These are phyloP conservation scores for Drosophila nigromelanica DNA, from an alignment of 1,140 invertebrate genomes.

Conservation along the genomic window DNA sequence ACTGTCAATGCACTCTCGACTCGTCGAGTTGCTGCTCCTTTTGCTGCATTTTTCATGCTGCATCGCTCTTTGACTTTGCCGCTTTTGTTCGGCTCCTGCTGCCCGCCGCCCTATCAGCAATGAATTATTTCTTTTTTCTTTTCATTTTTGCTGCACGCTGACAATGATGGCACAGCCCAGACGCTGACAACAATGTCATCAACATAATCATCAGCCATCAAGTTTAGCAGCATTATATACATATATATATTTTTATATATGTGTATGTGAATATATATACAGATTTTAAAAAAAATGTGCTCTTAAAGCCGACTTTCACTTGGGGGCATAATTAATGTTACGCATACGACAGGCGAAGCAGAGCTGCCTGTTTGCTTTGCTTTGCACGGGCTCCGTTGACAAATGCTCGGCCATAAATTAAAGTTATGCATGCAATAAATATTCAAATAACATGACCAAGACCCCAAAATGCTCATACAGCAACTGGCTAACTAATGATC, in stretches of 20 bases:
- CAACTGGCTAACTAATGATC: conserved; percentile 78
- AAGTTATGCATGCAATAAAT: conserved; percentile 79
- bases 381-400: conserved; percentile 44
- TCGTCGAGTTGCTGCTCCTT: conserved; percentile 53
- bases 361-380: not conserved
- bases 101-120: conserved; percentile 48
- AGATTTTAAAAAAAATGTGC: not conserved
- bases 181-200: conserved; percentile 67
- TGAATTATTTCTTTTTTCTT: conserved; percentile 53
- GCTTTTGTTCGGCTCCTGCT: conserved; percentile 66
- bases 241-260: not conserved
- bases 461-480: conserved; percentile 53
- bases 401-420: conserved; percentile 76
- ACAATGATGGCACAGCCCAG: conserved; percentile 42
- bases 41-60: conserved; percentile 75
- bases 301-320: conserved; percentile 5
- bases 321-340: conserved; percentile 42
- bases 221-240: conserved; percentile 38
- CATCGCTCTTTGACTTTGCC: conserved; percentile 74
- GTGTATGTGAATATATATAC: too few species aligned
- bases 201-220: conserved; percentile 64
- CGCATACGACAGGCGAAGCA: conserved; percentile 31
- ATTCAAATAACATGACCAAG: conserved; percentile 67
- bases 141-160: conserved; percentile 34
- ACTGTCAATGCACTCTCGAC: conserved; percentile 74